Percentiles rank a stretch among this genome's conserved stretches.
phyloP scores from a whole-genome alignment of 2,888 invertebrate genomes.

The Myathropa florea region DNA sequence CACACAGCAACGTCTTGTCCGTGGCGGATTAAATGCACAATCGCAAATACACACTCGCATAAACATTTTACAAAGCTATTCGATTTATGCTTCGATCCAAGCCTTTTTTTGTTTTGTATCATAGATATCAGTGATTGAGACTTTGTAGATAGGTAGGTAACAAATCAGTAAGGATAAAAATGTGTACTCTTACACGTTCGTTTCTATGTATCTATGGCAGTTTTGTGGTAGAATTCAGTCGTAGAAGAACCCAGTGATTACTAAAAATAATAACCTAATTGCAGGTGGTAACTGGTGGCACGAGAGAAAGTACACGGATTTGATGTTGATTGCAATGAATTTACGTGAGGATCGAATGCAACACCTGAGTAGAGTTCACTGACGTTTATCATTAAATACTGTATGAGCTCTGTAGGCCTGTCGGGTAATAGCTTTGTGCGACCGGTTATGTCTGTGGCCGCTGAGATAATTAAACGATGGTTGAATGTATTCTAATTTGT shows the following conservation, averaged over 20 bases:
- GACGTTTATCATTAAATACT: slow-evolving; percentile 9
- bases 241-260: background rate
- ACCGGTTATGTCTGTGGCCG: background rate
- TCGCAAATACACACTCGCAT: background rate
- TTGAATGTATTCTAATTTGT: background rate
- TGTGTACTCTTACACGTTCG: background rate
- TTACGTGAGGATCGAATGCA: background rate
- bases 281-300: background rate
- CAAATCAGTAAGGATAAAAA: slow-evolving; percentile 28
- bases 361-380: slow-evolving; percentile 14
- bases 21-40: slow-evolving; percentile 36
- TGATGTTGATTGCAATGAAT: background rate
- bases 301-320: slow-evolving; percentile 20
- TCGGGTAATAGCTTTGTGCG: background rate
- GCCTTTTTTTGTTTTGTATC: slow-evolving; percentile 15
- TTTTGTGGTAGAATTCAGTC: background rate
- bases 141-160: slow-evolving; percentile 15
- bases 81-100: slow-evolving; percentile 44
- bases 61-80: slow-evolving; percentile 6
- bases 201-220: background rate
- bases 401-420: background rate
- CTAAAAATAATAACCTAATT: slow-evolving; percentile 38
- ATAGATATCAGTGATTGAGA: slow-evolving; percentile 30
- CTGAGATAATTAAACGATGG: background rate
- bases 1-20: slow-evolving; percentile 26